These are phyloP conservation scores for Tetranychus truncatus DNA, from an alignment of 2,888 invertebrate species.

Conservation along the genomic window DNA sequence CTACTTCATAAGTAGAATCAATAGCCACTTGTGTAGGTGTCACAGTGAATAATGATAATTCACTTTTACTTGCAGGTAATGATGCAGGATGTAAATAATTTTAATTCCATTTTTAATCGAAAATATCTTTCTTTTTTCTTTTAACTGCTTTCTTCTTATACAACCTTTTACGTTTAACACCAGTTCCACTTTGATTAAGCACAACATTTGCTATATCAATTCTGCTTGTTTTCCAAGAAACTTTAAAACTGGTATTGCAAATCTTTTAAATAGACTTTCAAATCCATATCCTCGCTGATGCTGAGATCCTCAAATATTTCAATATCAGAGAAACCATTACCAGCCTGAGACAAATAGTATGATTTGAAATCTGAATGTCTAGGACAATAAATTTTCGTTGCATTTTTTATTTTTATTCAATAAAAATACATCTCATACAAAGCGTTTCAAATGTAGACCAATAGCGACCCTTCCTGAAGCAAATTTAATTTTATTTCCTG, in stretches of 20 bases:
- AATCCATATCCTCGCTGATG: conserved; percentile 13
- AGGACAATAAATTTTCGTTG: neutral
- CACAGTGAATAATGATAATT: neutral
- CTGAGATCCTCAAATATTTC: neutral
- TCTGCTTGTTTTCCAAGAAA: neutral
- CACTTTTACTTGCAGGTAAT: neutral
- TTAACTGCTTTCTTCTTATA: neutral
- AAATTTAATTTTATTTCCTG: neutral
- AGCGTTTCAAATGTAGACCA: neutral
- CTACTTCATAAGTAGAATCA: neutral
- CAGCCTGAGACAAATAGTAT: conserved; percentile 2
- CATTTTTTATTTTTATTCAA: no score
- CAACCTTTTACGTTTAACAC: neutral
- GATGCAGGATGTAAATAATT: neutral
- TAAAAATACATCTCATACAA: no score
- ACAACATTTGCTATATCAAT: neutral
- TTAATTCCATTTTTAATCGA: conserved; percentile 6
- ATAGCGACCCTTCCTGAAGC: neutral
- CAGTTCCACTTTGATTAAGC: neutral
- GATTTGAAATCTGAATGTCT: neutral
- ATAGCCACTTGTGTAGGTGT: neutral
- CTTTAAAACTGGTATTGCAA: neutral
- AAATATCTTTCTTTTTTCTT: neutral
- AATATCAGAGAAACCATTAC: neutral
- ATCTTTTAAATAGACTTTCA: neutral